phyloP scores from a whole-genome alignment of 2,888 invertebrate species.

The Autographa gamma region DNA sequence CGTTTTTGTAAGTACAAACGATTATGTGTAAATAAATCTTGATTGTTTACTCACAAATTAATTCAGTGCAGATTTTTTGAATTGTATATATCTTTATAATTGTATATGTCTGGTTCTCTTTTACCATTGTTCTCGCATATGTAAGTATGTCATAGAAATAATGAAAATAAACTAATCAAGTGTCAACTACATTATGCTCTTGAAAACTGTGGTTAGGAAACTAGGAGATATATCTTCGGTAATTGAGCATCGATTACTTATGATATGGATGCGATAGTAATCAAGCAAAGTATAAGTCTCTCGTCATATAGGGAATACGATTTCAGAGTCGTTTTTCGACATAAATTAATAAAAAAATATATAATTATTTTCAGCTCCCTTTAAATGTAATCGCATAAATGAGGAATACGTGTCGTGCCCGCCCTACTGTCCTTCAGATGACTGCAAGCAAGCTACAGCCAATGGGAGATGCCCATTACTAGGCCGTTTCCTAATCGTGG shows the following conservation, averaged over 20 bases:
- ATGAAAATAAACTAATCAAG: too few species aligned
- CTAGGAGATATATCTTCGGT: too few species aligned
- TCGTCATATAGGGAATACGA: too few species aligned
- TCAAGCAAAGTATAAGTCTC: too few species aligned
- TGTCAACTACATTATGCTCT: too few species aligned
- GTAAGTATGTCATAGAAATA: too few species aligned
- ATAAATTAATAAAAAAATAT: not conserved
- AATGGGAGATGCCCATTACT: slow-evolving; percentile 56
- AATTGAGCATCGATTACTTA: too few species aligned
- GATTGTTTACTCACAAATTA: not conserved
- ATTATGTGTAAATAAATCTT: not conserved
- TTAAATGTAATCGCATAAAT: slow-evolving; percentile 61
- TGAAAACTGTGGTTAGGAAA: too few species aligned
- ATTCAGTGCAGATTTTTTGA: not conserved
- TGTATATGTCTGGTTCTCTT: not conserved
- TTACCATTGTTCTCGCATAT: not conserved
- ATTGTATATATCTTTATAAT: not conserved
- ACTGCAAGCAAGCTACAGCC: slow-evolving; percentile 63
- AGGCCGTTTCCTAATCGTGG: slow-evolving; percentile 37
- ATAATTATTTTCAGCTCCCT: slow-evolving; percentile 60
- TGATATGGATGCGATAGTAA: too few species aligned
- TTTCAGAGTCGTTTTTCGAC: too few species aligned
- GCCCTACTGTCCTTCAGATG: slow-evolving; percentile 65
- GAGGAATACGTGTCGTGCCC: slow-evolving; percentile 67
- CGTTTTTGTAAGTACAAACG: not conserved